Conservation (phyloP, 2,797 vertebrate species). For the Peromyscus attwateri region DNA sequence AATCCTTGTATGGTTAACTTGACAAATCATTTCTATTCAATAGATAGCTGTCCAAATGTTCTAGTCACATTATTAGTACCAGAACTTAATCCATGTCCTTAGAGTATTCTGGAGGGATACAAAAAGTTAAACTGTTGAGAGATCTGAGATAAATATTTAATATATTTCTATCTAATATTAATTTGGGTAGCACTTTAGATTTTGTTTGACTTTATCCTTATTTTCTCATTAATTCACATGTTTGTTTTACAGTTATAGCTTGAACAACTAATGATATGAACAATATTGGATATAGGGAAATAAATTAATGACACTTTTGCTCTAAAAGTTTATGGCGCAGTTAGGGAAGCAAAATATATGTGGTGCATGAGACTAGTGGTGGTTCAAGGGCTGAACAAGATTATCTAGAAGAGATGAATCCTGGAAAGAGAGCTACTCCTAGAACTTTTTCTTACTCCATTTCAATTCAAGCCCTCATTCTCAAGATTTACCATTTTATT, state of each 20-base stretch:
- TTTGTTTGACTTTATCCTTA: slow-evolving; percentile 7
- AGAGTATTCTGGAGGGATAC: not conserved
- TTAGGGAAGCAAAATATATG: not conserved
- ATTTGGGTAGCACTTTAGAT: not conserved
- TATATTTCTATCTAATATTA: slow-evolving; percentile 29
- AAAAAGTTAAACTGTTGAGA: not conserved
- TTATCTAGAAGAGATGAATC: not conserved
- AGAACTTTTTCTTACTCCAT: not conserved
- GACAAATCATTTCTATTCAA: slow-evolving; percentile 35
- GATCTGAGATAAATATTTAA: not conserved
- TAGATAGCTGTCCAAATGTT: slow-evolving; percentile 20
- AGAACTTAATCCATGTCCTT: not conserved
- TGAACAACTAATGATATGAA: not conserved
- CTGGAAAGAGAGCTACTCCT: not conserved
- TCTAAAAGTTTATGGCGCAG: not conserved
- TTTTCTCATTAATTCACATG: slow-evolving; percentile 16
- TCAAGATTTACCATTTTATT: slow-evolving; percentile 6
- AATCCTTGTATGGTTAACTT: slow-evolving; percentile 23
- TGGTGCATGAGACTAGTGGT: not conserved
- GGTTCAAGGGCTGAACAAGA: not conserved
- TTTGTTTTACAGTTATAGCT: not conserved
- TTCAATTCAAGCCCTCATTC: not conserved
- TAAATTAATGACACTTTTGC: not conserved
- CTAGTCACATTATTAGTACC: not conserved
- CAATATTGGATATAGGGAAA: not conserved